These are phyloP conservation scores for Protosalanx chinensis DNA, from an alignment of 2,797 vertebrate species.

Conservation along the genomic window DNA sequence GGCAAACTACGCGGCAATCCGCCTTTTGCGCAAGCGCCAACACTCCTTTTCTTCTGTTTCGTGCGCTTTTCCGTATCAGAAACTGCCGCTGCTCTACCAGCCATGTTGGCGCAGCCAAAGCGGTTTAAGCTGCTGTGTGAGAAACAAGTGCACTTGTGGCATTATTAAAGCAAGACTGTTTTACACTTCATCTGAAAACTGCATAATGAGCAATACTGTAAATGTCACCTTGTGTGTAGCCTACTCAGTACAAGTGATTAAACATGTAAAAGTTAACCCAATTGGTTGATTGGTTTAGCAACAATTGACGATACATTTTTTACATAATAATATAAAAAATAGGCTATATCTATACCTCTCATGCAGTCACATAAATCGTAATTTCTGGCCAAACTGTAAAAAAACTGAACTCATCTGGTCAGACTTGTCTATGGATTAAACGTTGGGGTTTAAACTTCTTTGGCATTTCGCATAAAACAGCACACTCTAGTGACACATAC, in stretches of 20 bases:
- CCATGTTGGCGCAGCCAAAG: conserved; percentile 55
- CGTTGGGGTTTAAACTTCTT: neutral
- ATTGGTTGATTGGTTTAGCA: too few species aligned
- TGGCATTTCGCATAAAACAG: conserved; percentile 21
- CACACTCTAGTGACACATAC: conserved; percentile 49
- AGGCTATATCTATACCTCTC: too few species aligned
- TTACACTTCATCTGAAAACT: neutral
- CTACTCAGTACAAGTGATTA: neutral
- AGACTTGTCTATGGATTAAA: neutral
- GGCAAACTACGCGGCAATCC: conserved; percentile 45
- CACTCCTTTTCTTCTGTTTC: conserved; percentile 54
- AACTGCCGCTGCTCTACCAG: conserved; percentile 35
- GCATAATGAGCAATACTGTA: neutral
- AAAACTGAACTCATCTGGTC: neutral
- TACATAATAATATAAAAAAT: too few species aligned
- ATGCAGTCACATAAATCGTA: too few species aligned
- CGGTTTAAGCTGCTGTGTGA: neutral
- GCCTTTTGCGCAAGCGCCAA: conserved; percentile 65
- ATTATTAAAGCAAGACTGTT: neutral
- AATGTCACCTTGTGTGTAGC: neutral
- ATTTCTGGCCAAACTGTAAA: too few species aligned
- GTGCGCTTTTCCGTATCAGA: conserved; percentile 38
- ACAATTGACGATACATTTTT: too few species aligned
- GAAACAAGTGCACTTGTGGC: neutral
- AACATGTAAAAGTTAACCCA: too few species aligned